These are phyloP conservation scores for Drosophila yooni DNA, from an alignment of 2,888 invertebrate species.

Conservation along the genomic window DNA sequence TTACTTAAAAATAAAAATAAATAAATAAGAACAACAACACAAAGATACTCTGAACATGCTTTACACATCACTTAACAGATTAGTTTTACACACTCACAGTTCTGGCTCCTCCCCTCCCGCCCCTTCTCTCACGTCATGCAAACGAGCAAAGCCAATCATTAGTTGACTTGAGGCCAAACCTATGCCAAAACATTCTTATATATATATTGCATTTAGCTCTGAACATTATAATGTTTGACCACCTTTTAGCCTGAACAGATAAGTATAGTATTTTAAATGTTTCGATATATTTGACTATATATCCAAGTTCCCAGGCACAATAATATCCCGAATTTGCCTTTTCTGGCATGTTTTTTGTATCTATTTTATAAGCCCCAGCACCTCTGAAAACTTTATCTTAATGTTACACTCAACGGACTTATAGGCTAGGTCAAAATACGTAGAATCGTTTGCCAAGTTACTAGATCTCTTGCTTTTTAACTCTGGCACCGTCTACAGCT, in stretches of 20 bases:
- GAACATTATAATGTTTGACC: slow-evolving; percentile 26
- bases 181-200: not conserved
- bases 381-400: slow-evolving; percentile 1
- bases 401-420: slow-evolving; percentile 8
- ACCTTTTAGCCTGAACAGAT: slow-evolving; percentile 61
- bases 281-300: slow-evolving; percentile 35
- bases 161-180: slow-evolving; percentile 9
- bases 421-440: slow-evolving; percentile 11
- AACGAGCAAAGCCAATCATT: slow-evolving; percentile 22
- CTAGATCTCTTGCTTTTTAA: slow-evolving; percentile 12
- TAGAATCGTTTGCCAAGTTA: slow-evolving; percentile 20
- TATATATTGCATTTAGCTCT: slow-evolving; percentile 8
- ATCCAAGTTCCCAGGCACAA: slow-evolving; percentile 33
- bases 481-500: slow-evolving; percentile 50
- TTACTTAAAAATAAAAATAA: slow-evolving; percentile 43
- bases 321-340: slow-evolving; percentile 20
- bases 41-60: slow-evolving; percentile 23
- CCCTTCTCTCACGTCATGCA: not conserved
- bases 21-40: slow-evolving; percentile 15
- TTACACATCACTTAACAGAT: slow-evolving; percentile 24
- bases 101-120: not conserved
- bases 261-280: slow-evolving; percentile 62
- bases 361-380: slow-evolving; percentile 27
- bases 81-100: slow-evolving; percentile 22
- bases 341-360: slow-evolving; percentile 35